phyloP scores from a whole-genome alignment of 2,888 invertebrate genomes.

The Pasiphila rectangulata region DNA sequence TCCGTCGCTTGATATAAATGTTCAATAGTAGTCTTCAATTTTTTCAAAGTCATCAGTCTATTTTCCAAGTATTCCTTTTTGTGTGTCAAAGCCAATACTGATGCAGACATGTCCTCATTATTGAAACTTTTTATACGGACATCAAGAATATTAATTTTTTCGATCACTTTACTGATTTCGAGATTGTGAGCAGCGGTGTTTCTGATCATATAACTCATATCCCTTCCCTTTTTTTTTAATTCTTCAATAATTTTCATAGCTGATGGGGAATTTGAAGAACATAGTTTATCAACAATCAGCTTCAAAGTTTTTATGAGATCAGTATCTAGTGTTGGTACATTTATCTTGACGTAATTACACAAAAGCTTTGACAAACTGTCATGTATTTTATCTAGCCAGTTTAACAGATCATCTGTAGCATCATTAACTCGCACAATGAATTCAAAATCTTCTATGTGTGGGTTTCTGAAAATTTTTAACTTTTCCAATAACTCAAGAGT shows the following conservation, averaged over 20 bases:
- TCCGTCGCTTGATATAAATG: constrained; percentile 42
- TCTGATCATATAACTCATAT: constrained; percentile 56
- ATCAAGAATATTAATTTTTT: constrained; percentile 58
- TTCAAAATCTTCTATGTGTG: constrained; percentile 45
- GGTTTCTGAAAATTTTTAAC: constrained; percentile 53
- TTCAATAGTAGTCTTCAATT: constrained; percentile 55
- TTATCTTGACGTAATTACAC: constrained; percentile 53
- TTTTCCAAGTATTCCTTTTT: constrained; percentile 62
- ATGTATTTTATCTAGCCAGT: constrained; percentile 65
- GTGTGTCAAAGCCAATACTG: constrained; percentile 54
- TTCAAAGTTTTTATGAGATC: constrained; percentile 64
- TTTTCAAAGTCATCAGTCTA: constrained; percentile 55
- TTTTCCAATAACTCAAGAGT: constrained; percentile 47
- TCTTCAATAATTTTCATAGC: constrained; percentile 49
- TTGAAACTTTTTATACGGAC: constrained; percentile 57
- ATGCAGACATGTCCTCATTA: constrained; percentile 53
- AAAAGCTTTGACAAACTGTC: constrained; percentile 55
- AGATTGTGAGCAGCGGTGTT: constrained; percentile 52
- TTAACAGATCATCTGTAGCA: constrained; percentile 52
- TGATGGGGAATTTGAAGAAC: constrained; percentile 40
- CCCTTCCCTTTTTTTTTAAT: constrained; percentile 52
- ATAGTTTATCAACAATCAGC: constrained; percentile 57
- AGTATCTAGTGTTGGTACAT: constrained; percentile 46
- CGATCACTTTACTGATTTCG: constrained; percentile 60
- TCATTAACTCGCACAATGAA: constrained; percentile 48